phyloP scores from a whole-genome alignment of 2,113 vertebrate genomes.

The Polyodon spathula region DNA sequence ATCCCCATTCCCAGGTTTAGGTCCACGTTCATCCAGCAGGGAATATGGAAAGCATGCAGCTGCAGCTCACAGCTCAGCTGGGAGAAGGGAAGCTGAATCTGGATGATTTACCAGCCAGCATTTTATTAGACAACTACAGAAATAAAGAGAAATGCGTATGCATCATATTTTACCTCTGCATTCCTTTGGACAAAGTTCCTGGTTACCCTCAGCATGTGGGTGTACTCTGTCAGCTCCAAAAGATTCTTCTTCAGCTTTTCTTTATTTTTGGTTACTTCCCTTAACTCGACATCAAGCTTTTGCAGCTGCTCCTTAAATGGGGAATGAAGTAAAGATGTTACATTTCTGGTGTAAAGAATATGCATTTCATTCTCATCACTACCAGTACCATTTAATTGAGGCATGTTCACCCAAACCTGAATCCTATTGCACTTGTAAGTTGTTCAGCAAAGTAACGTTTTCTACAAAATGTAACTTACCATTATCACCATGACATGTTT shows the following conservation, averaged over 20 bases:
- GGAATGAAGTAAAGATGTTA: neutral
- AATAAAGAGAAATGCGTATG: no score
- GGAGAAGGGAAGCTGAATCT: no score
- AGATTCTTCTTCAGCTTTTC: constrained; percentile 85
- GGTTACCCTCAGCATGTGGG: constrained; percentile 78
- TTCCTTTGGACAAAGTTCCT: constrained; percentile 65
- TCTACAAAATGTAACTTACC: constrained; percentile 50
- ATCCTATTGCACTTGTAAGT: neutral
- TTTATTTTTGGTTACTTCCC: constrained; percentile 89
- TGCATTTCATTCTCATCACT: neutral
- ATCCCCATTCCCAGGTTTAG: no score
- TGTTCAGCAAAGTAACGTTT: accelerated
- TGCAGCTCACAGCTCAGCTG: no score
- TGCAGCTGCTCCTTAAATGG: constrained; percentile 79
- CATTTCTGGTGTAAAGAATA: neutral
- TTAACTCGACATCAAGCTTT: constrained; percentile 81
- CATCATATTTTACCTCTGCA: constrained; percentile 57
- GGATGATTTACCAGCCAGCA: no score
- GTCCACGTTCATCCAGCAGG: no score
- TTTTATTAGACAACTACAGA: no score
- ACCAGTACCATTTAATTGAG: no score
- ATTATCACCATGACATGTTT: constrained; percentile 86
- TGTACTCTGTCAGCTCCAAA: constrained; percentile 85
- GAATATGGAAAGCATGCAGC: no score
- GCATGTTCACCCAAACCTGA: no score